These are phyloP conservation scores for Hypocryptadius cinnamomeus DNA, from an alignment of 2,113 vertebrate species.

Conservation along the genomic window DNA sequence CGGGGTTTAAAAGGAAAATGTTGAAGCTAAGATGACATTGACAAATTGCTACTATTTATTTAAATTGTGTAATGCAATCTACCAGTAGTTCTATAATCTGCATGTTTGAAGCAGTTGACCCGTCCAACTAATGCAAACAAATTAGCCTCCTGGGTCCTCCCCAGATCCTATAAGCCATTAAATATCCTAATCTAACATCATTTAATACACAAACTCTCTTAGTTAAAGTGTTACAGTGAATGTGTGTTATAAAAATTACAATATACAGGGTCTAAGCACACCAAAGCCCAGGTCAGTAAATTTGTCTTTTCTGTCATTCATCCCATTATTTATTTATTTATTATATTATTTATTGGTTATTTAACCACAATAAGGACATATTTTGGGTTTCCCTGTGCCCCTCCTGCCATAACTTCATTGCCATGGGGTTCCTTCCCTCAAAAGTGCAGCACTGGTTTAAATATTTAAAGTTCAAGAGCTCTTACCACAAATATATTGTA, in stretches of 20 bases:
- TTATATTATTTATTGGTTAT: not conserved
- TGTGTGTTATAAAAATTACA: conserved; percentile 46
- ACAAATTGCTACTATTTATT: conserved; percentile 98
- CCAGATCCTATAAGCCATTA: conserved; percentile 62
- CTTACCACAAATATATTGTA: not conserved
- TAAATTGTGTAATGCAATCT: conserved; percentile 92
- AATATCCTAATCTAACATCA: conserved; percentile 59
- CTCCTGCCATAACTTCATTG: not conserved
- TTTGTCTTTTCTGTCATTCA: not conserved
- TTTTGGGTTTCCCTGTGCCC: not conserved
- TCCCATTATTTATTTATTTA: not conserved
- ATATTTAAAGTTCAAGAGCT: not conserved
- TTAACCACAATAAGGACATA: not conserved
- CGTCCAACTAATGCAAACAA: conserved; percentile 83
- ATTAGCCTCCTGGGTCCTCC: conserved; percentile 74
- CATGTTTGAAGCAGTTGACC: conserved; percentile 84
- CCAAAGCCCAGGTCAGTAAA: not conserved
- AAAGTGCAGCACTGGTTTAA: not conserved
- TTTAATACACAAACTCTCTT: conserved; percentile 60
- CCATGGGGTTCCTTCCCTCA: rapidly evolving
- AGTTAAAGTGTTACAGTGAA: conserved; percentile 9
- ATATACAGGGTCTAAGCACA: not conserved
- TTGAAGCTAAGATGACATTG: conserved; percentile 87
- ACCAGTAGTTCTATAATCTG: conserved; percentile 82
- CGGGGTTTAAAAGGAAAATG: conserved; percentile 79